Base-by-base conservation (phyloP, 2,888 invertebrate genomes). In the Pandemis cinnamomeana region DNA sequence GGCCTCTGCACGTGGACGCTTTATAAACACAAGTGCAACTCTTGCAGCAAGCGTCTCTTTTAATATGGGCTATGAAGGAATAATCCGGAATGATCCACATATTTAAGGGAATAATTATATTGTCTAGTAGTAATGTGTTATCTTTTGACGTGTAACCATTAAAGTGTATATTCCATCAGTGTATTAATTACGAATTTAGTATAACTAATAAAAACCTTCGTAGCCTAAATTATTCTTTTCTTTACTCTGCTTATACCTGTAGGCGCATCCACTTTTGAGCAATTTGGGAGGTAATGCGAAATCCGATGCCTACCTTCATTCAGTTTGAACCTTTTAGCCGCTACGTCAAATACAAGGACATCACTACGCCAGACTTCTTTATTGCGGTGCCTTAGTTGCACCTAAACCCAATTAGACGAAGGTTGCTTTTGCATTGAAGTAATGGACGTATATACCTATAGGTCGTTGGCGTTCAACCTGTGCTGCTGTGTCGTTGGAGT, bases 211-310 rank as follows among this genome's bases (percentile, higher is more conserved):
- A 66, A 64, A 27, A 27, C 27, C 48, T 27, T 66, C 46, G 6
- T 48, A 66, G 46, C 44, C 58, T 51, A 51, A 51, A 51, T 51
- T 13, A n/a, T 51, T 51, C 5, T 51, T 51, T 51, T n/a, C n/a
- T 51, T 51, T n/a, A 51, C 27, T 36, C 27, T 36, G 4, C 27
- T 36, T 36, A 36, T 36, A 20, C 20, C 20, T 20, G 20, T 20
- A 20, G 20, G 20, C 20, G 20, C 0, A 20, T 20, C 20, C 20
- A 0, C 20, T 20, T 20, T 20, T 20, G 0, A 20, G 20, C 20
- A 20, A 20, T 20, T 20, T 20, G 20, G 20, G 20, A 20, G 20
- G 20, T 36, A 36, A 36, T 36, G 27, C 3, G 27, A 36, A 36
- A 36, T 36, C 27, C 27, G 2, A 36, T 36, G 27, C 27, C 27